These are phyloP conservation scores for Lycocerus yunnanus DNA, from an alignment of 2,888 invertebrate species.

Conservation along the genomic window DNA sequence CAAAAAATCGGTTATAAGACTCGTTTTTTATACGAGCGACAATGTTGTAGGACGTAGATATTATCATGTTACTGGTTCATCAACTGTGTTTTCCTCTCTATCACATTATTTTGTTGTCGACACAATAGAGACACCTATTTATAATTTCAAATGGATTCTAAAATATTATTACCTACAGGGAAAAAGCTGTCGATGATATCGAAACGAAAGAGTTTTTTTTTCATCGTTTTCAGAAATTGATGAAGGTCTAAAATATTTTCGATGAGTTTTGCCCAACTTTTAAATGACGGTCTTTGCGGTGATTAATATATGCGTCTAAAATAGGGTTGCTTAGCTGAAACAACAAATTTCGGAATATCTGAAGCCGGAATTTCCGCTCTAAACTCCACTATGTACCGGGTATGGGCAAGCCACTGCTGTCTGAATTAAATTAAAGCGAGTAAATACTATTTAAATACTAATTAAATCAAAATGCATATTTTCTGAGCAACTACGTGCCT, in stretches of 20 bases:
- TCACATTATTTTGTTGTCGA: background rate
- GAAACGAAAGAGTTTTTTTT: no score
- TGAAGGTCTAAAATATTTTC: no score
- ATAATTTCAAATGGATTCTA: background rate
- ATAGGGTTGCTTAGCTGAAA: no score
- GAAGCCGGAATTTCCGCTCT: background rate
- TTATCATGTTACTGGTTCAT: slow-evolving; percentile 25
- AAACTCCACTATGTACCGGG: background rate
- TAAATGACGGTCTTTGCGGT: no score
- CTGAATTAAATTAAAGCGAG: background rate
- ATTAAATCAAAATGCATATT: background rate
- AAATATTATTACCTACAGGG: background rate
- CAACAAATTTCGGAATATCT: background rate
- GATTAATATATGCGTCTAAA: no score
- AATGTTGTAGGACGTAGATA: slow-evolving; percentile 8
- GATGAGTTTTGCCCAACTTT: no score
- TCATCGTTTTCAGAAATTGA: no score
- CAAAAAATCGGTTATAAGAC: slow-evolving; percentile 19
- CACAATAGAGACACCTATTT: background rate
- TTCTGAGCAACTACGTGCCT: background rate
- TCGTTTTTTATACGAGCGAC: slow-evolving; percentile 9
- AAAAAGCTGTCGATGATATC: no score
- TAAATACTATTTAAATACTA: background rate
- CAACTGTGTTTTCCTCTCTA: slow-evolving; percentile 8
- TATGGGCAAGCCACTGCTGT: background rate